A percentile compares a stretch with the other conserved stretches of the same genome.
Evolutionary conservation across 1,140 invertebrate genomes (phyloP).

Genomic region (Gonatopus flavifemur): DNA sequence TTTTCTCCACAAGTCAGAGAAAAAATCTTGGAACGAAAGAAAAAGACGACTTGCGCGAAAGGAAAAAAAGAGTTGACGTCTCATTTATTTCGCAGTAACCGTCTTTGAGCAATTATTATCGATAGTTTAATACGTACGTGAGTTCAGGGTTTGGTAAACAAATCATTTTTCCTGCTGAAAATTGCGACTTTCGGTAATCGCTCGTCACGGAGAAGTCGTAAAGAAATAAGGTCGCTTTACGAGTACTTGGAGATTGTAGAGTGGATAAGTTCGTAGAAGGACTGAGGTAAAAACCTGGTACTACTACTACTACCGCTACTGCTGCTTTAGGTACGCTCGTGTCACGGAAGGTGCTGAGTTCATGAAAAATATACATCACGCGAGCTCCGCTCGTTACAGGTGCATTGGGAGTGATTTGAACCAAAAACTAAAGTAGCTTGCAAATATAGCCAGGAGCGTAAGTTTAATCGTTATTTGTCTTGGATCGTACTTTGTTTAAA

Average conservation of each 20-base stretch:
- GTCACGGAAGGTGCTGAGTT: slow-evolving; percentile 54
- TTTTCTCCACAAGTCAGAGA: not conserved
- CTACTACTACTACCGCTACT: too few relatives aligned
- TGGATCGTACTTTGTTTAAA: too few relatives aligned
- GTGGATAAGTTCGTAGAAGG: slow-evolving; percentile 50
- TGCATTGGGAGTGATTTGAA: too few relatives aligned
- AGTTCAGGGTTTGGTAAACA: not conserved
- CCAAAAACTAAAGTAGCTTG: too few relatives aligned
- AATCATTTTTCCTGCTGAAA: slow-evolving; percentile 32
- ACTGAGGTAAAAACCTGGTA: too few relatives aligned
- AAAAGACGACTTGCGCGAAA: not conserved
- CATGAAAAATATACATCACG: slow-evolving; percentile 54
- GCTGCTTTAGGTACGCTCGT: slow-evolving; percentile 42
- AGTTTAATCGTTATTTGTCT: too few relatives aligned
- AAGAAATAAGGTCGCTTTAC: slow-evolving; percentile 54
- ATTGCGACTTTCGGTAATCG: too few relatives aligned
- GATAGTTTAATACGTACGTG: not conserved
- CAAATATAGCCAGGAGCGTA: slow-evolving; percentile 20
- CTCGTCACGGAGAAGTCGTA: slow-evolving; percentile 48
- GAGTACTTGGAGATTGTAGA: slow-evolving; percentile 51
- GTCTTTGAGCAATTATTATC: not conserved
- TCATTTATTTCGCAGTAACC: not conserved
- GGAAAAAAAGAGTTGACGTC: slow-evolving; percentile 4
- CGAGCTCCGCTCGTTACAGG: slow-evolving; percentile 34
- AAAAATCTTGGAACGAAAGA: not conserved